Base-by-base conservation (phyloP, 1,140 invertebrate genomes). In the Drosophila nannoptera region DNA sequence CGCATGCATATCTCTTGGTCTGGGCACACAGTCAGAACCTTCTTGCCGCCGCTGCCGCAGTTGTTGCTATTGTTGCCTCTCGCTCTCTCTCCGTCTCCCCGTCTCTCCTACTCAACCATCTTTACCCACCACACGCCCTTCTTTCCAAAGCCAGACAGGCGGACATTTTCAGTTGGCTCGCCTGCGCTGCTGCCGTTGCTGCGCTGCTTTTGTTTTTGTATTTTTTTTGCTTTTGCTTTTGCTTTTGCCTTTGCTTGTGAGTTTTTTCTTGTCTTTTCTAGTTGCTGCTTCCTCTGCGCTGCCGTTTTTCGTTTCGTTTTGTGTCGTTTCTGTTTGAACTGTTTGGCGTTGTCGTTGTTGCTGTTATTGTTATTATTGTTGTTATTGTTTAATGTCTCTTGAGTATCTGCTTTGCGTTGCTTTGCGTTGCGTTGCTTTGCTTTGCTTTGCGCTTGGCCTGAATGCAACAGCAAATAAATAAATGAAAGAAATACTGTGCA, bases 361-460 rank as follows among this genome's bases (percentile, higher is more conserved):
- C 22, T 60, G 46, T 59, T 70, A 38, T 48, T 70, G 38, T 61
- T 40, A 50, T 71, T 72, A 58, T 70, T 78, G 42, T 65, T 75
- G 52, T 68, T 72, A 66, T 67, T 70, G 67, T 66, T 69, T 69
- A 58, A 65, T 69, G 67, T 69, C 61, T 64, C 66, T 69, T 64
- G 66, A 64, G 67, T 69, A 56, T 69, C 35, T 61, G 48, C 62
- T 69, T 73, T 68, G 62, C 62, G 66, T 53, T 61, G 48, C 62
- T 69, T 72, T 68, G 62, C 68, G 65, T 43, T 60, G n/a, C n/a
- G n/a, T n/a, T n/a, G 58, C 40, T 54, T 68, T n/a, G 71, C 50
- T 74, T 77, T 78, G 71, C 61, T 71, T 78, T 68, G 65, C 78
- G 75, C 70, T 78, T 78, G 75, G 75, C 77, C 77, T 76, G 77